These are phyloP conservation scores for Ancistrus triradiatus DNA, from an alignment of 2,113 vertebrate species.

Conservation along the genomic window DNA sequence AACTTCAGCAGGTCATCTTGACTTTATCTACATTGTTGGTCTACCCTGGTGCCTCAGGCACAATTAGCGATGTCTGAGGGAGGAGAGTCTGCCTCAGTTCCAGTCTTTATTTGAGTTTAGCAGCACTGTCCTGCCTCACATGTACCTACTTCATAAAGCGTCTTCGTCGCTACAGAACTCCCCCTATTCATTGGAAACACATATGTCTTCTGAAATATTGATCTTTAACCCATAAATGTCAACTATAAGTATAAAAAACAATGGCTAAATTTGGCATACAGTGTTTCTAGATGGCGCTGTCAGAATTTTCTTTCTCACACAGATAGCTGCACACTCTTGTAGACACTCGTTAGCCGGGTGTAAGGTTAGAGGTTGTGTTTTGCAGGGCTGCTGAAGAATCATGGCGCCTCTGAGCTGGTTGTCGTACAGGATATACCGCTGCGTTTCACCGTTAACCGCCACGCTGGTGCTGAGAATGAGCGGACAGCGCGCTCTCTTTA, in stretches of 20 bases:
- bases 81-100: too few species aligned
- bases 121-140: too few species aligned
- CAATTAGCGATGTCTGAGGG: too few species aligned
- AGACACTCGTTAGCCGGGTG: not conserved
- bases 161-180: too few species aligned
- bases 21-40: too few species aligned
- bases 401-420: slow-evolving; percentile 61
- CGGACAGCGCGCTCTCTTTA: not conserved
- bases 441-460: slow-evolving; percentile 40
- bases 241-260: not conserved
- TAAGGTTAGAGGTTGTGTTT: slow-evolving; percentile 53
- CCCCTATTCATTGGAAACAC: too few species aligned
- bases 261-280: not conserved
- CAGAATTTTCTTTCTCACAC: not conserved
- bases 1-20: too few species aligned
- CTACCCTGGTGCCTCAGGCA: too few species aligned
- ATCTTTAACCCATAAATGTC: too few species aligned
- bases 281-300: not conserved
- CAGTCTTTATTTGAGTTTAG: too few species aligned
- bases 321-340: not conserved
- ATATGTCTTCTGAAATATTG: too few species aligned
- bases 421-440: slow-evolving; percentile 52
- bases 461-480: slow-evolving; percentile 28
- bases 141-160: too few species aligned
- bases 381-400: slow-evolving; percentile 39